Percentiles rank a stretch among this genome's conserved stretches.
phyloP scores from a whole-genome alignment of 1,140 invertebrate genomes.

The Scaptomyza pallida region DNA sequence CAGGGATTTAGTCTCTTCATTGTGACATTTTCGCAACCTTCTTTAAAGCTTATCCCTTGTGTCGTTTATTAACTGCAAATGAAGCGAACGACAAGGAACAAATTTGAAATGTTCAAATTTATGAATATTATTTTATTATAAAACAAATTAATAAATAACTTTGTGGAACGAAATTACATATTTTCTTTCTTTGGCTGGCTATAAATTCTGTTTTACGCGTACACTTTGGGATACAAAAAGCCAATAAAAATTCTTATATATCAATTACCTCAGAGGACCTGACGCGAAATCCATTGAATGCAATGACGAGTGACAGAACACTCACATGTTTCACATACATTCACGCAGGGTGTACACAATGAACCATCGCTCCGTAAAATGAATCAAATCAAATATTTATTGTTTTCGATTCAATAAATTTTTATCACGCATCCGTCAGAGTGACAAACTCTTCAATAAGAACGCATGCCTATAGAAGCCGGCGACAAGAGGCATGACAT shows the following conservation, averaged over 20 bases:
- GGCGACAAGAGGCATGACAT: not conserved
- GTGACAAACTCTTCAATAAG: slow-evolving; percentile 46
- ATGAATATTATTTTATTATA: slow-evolving; percentile 1
- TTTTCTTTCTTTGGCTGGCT: slow-evolving; percentile 2
- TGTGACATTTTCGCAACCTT: slow-evolving; percentile 30
- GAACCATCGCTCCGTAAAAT: slow-evolving; percentile 46
- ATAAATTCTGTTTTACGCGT: slow-evolving; percentile 3
- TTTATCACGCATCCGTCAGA: slow-evolving; percentile 71
- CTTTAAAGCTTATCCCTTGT: slow-evolving; percentile 9
- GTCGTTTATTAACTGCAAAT: slow-evolving; percentile 71
- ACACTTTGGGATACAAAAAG: slow-evolving; percentile 13
- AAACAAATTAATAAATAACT: not conserved
- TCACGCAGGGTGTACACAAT: slow-evolving; percentile 1
- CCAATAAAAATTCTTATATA: slow-evolving; percentile 55
- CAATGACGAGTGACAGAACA: slow-evolving; percentile 56
- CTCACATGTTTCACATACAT: not conserved
- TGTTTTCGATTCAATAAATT: slow-evolving; percentile 82
- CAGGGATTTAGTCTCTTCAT: slow-evolving; percentile 52
- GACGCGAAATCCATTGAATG: slow-evolving; percentile 64
- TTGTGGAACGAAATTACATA: not conserved
- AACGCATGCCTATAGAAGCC: slow-evolving; percentile 46
- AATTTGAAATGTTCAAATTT: slow-evolving; percentile 42
- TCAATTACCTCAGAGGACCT: slow-evolving; percentile 67
- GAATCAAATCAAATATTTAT: slow-evolving; percentile 83
- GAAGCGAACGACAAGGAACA: slow-evolving; percentile 55